Conservation (phyloP, 2,888 invertebrate genomes). For the Meganola albula region DNA sequence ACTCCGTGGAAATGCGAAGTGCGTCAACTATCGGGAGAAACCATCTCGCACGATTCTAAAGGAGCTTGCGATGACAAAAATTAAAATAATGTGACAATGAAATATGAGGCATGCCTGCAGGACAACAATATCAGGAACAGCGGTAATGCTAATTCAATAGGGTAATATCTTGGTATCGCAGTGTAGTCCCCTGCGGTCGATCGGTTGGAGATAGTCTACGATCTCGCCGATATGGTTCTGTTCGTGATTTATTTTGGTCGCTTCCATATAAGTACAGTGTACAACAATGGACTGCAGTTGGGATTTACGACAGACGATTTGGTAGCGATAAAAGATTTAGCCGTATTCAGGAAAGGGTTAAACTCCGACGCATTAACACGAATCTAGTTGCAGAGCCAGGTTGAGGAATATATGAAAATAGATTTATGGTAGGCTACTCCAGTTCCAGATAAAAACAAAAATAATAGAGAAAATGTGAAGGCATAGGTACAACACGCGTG, state of each 20-base stretch:
- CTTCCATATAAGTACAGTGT: slow-evolving; percentile 70
- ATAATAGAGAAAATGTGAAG: no score
- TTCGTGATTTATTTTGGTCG: slow-evolving; percentile 75
- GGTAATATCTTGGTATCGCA: slow-evolving; percentile 67
- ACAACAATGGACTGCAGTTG: slow-evolving; percentile 66
- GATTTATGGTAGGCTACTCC: no score
- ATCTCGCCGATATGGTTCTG: slow-evolving; percentile 70
- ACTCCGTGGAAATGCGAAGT: slow-evolving; percentile 45
- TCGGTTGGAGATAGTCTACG: slow-evolving; percentile 61
- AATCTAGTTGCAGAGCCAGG: slow-evolving; percentile 24
- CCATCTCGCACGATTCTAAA: slow-evolving; percentile 62
- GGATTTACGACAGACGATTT: slow-evolving; percentile 74
- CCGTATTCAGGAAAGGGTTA: slow-evolving; percentile 36
- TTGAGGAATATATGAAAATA: slow-evolving; percentile 31
- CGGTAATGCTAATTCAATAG: slow-evolving; percentile 74
- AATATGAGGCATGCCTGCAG: slow-evolving; percentile 48
- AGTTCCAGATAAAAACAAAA: no score
- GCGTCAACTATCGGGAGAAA: slow-evolving; percentile 47
- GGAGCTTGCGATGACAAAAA: slow-evolving; percentile 43
- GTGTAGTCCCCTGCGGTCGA: slow-evolving; percentile 57
- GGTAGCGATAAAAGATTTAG: slow-evolving; percentile 70
- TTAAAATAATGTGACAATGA: slow-evolving; percentile 60
- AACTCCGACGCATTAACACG: slow-evolving; percentile 39
- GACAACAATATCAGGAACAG: slow-evolving; percentile 60
- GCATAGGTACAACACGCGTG: no score